Conservation (phyloP, 2,113 vertebrate species). For the Formicarius rufipectus region DNA sequence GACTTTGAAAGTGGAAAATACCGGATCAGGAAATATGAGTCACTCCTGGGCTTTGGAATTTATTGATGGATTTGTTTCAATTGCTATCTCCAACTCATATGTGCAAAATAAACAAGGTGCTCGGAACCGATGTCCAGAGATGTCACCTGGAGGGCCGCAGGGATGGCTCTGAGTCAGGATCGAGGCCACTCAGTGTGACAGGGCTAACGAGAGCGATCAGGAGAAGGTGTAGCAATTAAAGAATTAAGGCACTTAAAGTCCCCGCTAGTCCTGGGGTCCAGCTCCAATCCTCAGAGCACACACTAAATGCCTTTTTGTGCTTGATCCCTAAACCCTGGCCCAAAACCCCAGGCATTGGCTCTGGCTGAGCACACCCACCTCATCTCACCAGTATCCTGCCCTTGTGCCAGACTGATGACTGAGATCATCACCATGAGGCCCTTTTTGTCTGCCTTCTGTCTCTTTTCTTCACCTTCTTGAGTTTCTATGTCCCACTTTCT, state of each 20-base stretch:
- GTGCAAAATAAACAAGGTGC: slow-evolving; percentile 33
- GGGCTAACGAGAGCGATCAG: not conserved
- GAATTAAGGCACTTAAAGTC: not conserved
- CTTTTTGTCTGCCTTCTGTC: not conserved
- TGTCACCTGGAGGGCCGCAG: not conserved
- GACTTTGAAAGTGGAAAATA: slow-evolving; percentile 44
- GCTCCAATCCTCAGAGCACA: not conserved
- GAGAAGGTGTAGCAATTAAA: not conserved
- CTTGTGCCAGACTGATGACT: not conserved
- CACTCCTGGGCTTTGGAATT: slow-evolving; percentile 51
- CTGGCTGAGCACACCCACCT: fast-evolving
- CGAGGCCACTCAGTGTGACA: not conserved
- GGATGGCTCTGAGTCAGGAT: not conserved
- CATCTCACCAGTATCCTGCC: not conserved
- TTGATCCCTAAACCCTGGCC: not conserved
- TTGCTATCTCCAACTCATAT: slow-evolving; percentile 20
- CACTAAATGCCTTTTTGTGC: not conserved
- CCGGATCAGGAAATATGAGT: slow-evolving; percentile 51
- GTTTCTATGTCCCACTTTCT: not conserved
- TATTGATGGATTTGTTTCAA: slow-evolving; percentile 60
- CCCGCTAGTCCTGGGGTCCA: not conserved
- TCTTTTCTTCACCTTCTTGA: not conserved
- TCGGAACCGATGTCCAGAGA: not conserved
- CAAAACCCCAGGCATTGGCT: fast-evolving
- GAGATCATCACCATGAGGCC: not conserved